These are phyloP conservation scores for Platalea minor DNA, from an alignment of 2,797 vertebrate species.

Conservation along the genomic window DNA sequence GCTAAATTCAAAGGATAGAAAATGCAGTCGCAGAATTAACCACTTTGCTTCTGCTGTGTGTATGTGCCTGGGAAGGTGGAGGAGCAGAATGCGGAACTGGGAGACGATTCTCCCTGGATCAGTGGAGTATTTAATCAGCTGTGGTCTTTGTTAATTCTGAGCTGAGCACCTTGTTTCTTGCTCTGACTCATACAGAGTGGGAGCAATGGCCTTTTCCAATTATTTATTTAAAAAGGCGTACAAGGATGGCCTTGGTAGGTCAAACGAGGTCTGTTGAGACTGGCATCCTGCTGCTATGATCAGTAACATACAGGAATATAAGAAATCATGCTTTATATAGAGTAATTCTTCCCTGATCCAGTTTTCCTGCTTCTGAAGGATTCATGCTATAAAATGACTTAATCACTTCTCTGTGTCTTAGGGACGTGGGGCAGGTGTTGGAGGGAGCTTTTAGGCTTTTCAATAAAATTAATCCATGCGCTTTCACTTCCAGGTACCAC, in stretches of 20 bases:
- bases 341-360: constrained; percentile 28
- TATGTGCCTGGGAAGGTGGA: neutral
- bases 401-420: neutral
- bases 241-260: neutral
- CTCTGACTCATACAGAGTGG: neutral
- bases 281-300: neutral
- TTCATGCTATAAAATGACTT: neutral
- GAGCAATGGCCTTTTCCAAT: neutral
- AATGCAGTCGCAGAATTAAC: neutral
- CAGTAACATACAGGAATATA: neutral
- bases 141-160: neutral
- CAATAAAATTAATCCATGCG: neutral
- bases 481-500: constrained; percentile 83
- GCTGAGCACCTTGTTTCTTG: neutral
- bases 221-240: neutral
- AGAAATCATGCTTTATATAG: neutral
- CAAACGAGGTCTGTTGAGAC: neutral
- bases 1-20: neutral
- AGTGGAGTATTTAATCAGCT: neutral
- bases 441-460: neutral
- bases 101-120: constrained; percentile 1
- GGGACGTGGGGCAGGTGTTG: neutral
- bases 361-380: neutral
- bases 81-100: neutral
- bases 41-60: neutral